These are phyloP conservation scores for Betta splendens DNA, from an alignment of 2,797 vertebrate species.

Conservation along the genomic window DNA sequence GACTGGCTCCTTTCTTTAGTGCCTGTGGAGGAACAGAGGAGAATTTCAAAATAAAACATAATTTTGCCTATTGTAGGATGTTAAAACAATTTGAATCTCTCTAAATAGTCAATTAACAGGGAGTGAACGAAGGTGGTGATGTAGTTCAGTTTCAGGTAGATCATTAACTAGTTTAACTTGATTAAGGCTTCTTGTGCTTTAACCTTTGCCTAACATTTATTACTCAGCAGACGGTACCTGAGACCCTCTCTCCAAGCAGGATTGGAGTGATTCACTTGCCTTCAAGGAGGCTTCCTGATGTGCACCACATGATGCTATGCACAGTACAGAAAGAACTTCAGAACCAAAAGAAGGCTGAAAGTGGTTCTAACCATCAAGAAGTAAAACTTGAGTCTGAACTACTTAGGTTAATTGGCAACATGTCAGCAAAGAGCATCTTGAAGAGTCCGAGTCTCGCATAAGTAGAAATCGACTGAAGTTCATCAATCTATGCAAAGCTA, in stretches of 20 bases:
- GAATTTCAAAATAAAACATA: too few relatives aligned
- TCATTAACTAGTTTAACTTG: not conserved
- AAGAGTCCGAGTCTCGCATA: too few relatives aligned
- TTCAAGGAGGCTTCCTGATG: conserved; percentile 8
- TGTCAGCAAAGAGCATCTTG: too few relatives aligned
- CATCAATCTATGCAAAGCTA: too few relatives aligned
- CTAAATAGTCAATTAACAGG: not conserved
- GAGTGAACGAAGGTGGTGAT: not conserved
- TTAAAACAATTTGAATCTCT: too few relatives aligned
- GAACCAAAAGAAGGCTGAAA: too few relatives aligned
- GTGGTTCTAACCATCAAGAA: too few relatives aligned
- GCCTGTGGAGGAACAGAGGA: conserved; percentile 79
- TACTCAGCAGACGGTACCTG: conserved; percentile 8
- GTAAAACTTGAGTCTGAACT: too few relatives aligned
- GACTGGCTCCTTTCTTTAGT: conserved; percentile 88
- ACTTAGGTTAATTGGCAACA: too few relatives aligned
- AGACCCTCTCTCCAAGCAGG: not conserved
- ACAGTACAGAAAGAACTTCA: too few relatives aligned
- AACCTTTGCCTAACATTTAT: not conserved
- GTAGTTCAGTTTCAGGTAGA: not conserved
- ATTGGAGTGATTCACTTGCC: conserved; percentile 8
- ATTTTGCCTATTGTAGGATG: not conserved
- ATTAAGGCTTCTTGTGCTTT: not conserved
- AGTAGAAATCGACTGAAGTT: too few relatives aligned
- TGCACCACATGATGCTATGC: conserved; percentile 26